Evolutionary conservation across 2,888 invertebrate species (phyloP).

Genomic region (Diplolepis rosae): DNA sequence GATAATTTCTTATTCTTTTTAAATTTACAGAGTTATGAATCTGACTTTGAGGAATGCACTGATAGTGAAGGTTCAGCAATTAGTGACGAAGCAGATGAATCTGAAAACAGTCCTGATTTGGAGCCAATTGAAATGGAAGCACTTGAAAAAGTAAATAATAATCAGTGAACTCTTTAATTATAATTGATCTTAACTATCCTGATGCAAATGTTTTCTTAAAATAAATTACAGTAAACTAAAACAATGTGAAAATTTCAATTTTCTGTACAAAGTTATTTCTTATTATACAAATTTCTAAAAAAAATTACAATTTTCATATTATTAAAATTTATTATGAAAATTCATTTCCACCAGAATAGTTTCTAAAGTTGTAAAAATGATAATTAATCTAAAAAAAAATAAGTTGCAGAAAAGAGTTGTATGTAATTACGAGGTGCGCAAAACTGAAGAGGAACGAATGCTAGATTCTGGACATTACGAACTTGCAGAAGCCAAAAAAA

Average conservation of each 20-base stretch:
- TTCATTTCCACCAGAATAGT: too few species aligned
- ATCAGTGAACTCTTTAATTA: too few species aligned
- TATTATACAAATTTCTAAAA: too few species aligned
- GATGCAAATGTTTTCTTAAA: too few species aligned
- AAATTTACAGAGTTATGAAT: slow-evolving; percentile 74
- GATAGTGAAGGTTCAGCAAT: slow-evolving; percentile 62
- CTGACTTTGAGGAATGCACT: slow-evolving; percentile 75
- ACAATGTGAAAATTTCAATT: too few species aligned
- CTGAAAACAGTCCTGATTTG: slow-evolving; percentile 45
- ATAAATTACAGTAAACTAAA: too few species aligned
- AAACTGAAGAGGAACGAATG: slow-evolving; percentile 65
- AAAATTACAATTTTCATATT: too few species aligned
- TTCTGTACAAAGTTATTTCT: too few species aligned
- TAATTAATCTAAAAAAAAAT: too few species aligned
- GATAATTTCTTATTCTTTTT: slow-evolving; percentile 32
- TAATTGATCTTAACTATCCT: not conserved
- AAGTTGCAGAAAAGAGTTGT: slow-evolving; percentile 49
- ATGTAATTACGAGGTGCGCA: slow-evolving; percentile 54
- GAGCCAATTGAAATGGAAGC: slow-evolving; percentile 63
- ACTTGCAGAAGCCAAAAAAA: slow-evolving; percentile 65
- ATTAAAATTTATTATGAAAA: too few species aligned
- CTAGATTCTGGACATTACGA: slow-evolving; percentile 71
- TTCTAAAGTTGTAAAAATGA: too few species aligned
- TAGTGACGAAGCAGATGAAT: slow-evolving; percentile 57
- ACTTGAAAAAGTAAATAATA: slow-evolving; percentile 57